These are phyloP conservation scores for Eristalinus sepulchralis DNA, from an alignment of 2,888 invertebrate genomes.

Conservation along the genomic window DNA sequence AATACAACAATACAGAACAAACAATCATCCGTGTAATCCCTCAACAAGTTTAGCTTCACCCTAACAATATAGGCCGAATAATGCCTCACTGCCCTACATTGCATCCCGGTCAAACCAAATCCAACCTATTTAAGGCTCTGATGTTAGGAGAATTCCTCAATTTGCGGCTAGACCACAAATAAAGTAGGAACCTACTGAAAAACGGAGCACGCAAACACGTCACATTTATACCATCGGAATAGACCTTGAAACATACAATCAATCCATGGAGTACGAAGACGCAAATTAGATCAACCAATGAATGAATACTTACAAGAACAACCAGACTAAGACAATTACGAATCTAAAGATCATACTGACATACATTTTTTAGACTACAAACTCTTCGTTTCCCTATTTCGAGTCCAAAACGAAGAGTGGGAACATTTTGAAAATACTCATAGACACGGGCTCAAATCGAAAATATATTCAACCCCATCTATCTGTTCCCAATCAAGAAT, in stretches of 20 bases:
- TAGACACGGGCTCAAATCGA: constrained; percentile 65
- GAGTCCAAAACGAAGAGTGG: constrained; percentile 62
- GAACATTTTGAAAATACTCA: constrained; percentile 62
- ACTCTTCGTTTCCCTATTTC: constrained; percentile 69
- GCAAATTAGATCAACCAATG: neutral
- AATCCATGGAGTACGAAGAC: neutral
- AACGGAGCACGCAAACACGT: no score
- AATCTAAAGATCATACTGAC: constrained; percentile 5
- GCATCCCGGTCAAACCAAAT: no score
- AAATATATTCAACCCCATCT: constrained; percentile 63
- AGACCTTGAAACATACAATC: no score
- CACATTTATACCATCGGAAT: neutral
- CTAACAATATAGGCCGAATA: no score
- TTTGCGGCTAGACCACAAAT: no score
- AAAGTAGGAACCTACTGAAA: no score
- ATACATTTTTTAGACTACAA: constrained; percentile 70
- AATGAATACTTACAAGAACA: neutral
- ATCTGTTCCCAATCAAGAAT: constrained; percentile 46
- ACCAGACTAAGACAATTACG: neutral
- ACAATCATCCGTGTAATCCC: no score
- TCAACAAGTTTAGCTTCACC: no score
- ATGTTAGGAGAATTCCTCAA: no score
- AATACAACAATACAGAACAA: no score
- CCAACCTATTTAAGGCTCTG: no score
- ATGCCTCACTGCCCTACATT: no score